A percentile compares a stretch with the other conserved stretches of the same genome.
phyloP scores from a whole-genome alignment of 2,797 vertebrate genomes.

The Myotis daubentonii region DNA sequence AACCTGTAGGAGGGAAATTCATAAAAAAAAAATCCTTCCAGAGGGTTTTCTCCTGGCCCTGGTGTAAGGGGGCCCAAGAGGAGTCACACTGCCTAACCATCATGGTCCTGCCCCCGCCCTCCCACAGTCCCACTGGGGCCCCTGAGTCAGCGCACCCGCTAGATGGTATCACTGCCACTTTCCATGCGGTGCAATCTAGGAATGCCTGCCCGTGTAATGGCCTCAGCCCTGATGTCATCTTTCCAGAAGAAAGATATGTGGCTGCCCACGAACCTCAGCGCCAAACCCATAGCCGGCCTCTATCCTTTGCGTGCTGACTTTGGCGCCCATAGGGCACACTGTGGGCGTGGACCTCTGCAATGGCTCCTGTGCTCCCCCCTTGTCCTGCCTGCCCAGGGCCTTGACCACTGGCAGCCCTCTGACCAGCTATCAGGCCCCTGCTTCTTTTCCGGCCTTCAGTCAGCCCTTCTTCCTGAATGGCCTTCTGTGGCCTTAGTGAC shows the following conservation, averaged over 20 bases:
- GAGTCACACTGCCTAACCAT: neutral
- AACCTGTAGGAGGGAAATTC: neutral
- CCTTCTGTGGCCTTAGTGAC: neutral
- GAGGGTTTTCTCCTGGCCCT: conserved; percentile 43
- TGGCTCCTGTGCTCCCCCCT: neutral
- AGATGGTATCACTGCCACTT: conserved; percentile 24
- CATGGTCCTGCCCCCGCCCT: neutral
- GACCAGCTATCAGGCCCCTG: neutral
- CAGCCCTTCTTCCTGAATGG: neutral
- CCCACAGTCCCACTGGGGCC: neutral
- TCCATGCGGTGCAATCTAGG: conserved; percentile 72
- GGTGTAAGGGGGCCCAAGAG: neutral
- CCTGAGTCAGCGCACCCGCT: conserved; percentile 58
- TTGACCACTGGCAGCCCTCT: neutral
- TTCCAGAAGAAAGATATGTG: conserved; percentile 51
- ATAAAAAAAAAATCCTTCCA: conserved; percentile 57
- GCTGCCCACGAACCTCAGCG: neutral
- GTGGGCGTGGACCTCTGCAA: neutral
- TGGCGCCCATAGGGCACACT: fast-evolving
- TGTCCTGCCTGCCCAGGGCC: neutral
- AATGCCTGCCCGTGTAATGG: conserved; percentile 58
- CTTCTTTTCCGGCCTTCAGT: neutral
- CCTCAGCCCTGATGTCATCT: conserved; percentile 70
- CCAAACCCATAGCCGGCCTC: neutral
- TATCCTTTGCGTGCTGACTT: fast-evolving